Conservation (phyloP, 2,888 invertebrate genomes). For the Flexamia atlantica region DNA sequence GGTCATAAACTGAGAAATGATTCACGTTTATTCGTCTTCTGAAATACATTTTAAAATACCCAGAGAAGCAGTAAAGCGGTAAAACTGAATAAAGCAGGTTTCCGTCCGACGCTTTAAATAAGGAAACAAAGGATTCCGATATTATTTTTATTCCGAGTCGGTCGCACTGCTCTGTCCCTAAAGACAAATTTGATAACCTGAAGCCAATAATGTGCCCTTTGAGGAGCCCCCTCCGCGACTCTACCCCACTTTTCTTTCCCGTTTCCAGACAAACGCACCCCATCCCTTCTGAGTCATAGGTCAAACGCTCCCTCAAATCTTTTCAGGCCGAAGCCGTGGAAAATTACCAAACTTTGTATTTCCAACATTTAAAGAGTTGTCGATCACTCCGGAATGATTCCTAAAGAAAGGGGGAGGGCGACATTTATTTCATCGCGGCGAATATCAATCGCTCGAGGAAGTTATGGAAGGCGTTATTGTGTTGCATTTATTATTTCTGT, state of each 20-base stretch:
- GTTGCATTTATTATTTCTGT: too few species aligned
- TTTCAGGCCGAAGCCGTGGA: constrained; percentile 35
- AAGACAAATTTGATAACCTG: constrained; percentile 54
- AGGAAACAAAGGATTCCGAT: constrained; percentile 41
- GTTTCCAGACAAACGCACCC: constrained; percentile 45
- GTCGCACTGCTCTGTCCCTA: constrained; percentile 34
- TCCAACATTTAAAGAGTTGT: constrained; percentile 23
- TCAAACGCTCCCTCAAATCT: constrained; percentile 50
- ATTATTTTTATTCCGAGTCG: constrained; percentile 49
- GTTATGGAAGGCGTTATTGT: too few species aligned
- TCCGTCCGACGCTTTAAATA: constrained; percentile 9
- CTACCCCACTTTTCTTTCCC: constrained; percentile 40
- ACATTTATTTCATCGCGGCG: constrained; percentile 3
- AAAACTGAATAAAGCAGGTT: constrained; percentile 30
- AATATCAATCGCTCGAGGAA: too few species aligned
- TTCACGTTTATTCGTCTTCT: background rate
- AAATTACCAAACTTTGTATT: constrained; percentile 33
- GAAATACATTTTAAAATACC: constrained; percentile 19
- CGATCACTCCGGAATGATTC: background rate
- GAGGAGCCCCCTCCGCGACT: constrained; percentile 37
- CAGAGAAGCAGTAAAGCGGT: constrained; percentile 5
- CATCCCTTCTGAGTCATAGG: constrained; percentile 44
- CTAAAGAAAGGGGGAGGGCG: background rate
- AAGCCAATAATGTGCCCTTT: constrained; percentile 55
- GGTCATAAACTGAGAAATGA: background rate